A percentile compares a stretch with the other conserved stretches of the same genome.
Conservation (phyloP, 1,140 invertebrate genomes). For the Hermetia illucens region DNA sequence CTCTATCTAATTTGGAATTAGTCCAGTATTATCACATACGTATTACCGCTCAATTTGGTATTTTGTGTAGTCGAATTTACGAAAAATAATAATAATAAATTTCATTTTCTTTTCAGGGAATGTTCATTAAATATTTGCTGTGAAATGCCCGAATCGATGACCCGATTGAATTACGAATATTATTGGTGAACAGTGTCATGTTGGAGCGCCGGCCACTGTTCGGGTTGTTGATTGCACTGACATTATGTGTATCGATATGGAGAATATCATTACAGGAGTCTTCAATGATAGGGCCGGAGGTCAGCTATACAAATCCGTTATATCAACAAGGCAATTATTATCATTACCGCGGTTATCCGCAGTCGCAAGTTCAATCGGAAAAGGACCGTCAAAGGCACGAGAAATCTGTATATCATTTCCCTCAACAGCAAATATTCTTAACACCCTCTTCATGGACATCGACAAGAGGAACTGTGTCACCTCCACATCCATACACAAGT, state of each 20-base stretch:
- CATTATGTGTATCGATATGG: conserved; percentile 23
- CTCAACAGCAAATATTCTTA: not conserved
- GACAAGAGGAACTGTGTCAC: conserved; percentile 1
- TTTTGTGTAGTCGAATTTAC: too few relatives aligned
- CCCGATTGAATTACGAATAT: not conserved
- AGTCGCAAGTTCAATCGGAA: conserved; percentile 1
- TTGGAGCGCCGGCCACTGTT: conserved; percentile 25
- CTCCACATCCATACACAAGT: conserved; percentile 3
- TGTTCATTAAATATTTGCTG: too few relatives aligned
- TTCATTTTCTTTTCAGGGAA: too few relatives aligned
- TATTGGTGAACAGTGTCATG: conserved; percentile 6
- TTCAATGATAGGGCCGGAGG: conserved; percentile 5
- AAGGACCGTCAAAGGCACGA: not conserved
- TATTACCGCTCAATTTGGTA: too few relatives aligned
- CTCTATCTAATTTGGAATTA: too few relatives aligned
- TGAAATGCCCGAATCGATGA: too few relatives aligned
- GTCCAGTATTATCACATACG: too few relatives aligned
- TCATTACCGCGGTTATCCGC: not conserved
- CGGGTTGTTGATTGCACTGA: conserved; percentile 20
- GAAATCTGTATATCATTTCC: not conserved
- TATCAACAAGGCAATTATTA: not conserved
- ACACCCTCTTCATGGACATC: conserved; percentile 2
- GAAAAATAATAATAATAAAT: too few relatives aligned
- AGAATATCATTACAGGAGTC: conserved; percentile 19
- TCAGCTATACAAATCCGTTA: not conserved